A percentile compares a stretch with the other conserved stretches of the same genome.
phyloP scores from a whole-genome alignment of 2,888 invertebrate species.

The Leptarthrus brevirostris region DNA sequence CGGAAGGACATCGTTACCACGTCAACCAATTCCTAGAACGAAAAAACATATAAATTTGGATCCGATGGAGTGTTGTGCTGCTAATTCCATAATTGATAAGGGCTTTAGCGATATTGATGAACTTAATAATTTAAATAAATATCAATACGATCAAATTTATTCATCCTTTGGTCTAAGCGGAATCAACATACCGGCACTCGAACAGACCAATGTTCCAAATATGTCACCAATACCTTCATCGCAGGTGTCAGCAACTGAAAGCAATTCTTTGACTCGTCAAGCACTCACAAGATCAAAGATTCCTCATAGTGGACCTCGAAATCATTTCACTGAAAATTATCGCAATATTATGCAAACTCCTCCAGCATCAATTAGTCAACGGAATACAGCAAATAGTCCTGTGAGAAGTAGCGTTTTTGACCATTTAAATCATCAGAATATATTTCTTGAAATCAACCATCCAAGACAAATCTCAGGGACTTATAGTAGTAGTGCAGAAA shows the following conservation, averaged over 20 bases:
- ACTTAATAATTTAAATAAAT: constrained; percentile 58
- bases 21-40: constrained; percentile 77
- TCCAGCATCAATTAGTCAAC: constrained; percentile 61
- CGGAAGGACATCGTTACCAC: constrained; percentile 63
- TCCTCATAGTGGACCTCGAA: constrained; percentile 48
- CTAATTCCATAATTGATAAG: constrained; percentile 59
- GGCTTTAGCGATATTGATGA: constrained; percentile 66
- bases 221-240: constrained; percentile 59
- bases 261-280: constrained; percentile 59
- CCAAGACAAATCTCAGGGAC: constrained; percentile 58
- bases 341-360: constrained; percentile 48
- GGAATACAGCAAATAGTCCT: constrained; percentile 67
- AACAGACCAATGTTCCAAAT: constrained; percentile 56
- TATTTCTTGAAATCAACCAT: constrained; percentile 58
- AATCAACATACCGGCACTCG: constrained; percentile 58
- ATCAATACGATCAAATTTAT: constrained; percentile 57
- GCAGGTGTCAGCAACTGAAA: constrained; percentile 59
- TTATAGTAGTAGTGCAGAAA: constrained; percentile 55
- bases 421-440: constrained; percentile 56
- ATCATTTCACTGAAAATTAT: constrained; percentile 52
- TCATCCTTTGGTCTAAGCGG: constrained; percentile 58
- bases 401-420: constrained; percentile 62
- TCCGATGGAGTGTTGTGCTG: constrained; percentile 68
- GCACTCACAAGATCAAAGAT: constrained; percentile 58
- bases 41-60: constrained; percentile 74